Conservation (phyloP, 2,797 vertebrate species). For the Erethizon dorsatum region DNA sequence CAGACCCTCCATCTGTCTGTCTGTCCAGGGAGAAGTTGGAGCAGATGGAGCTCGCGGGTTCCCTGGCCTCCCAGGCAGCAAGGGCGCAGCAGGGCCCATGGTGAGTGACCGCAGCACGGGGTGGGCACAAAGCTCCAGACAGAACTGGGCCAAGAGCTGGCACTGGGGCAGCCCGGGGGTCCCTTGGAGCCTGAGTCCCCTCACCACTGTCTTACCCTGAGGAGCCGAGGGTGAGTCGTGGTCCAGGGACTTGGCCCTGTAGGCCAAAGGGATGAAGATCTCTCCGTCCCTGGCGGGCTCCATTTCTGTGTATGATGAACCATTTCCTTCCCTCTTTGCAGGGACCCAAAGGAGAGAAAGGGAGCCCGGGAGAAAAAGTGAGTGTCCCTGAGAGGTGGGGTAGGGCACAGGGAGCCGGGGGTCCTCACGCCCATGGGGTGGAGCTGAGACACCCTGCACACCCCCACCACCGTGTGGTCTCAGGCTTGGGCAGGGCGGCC, state of each 20-base stretch:
- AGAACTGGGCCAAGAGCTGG: neutral
- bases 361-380: conserved; percentile 88
- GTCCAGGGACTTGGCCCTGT: neutral
- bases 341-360: conserved; percentile 90
- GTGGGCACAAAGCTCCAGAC: too few relatives aligned
- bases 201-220: too few relatives aligned
- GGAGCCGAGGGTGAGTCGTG: accelerated
- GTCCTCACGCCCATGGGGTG: too few relatives aligned
- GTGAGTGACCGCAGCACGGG: conserved; percentile 85
- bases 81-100: conserved; percentile 94
- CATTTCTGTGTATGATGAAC: neutral
- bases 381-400: conserved; percentile 7
- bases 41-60: conserved; percentile 88
- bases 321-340: conserved; percentile 75
- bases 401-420: accelerated
- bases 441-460: neutral
- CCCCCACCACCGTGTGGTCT: neutral
- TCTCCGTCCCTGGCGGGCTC: too few relatives aligned
- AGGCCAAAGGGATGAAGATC: neutral
- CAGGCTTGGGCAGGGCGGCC: neutral
- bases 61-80: conserved; percentile 94
- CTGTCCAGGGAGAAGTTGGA: conserved; percentile 87
- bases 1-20: neutral
- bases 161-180: neutral
- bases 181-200: too few relatives aligned